phyloP scores from a whole-genome alignment of 1,140 invertebrate species.

The Vollenhovia emeryi region DNA sequence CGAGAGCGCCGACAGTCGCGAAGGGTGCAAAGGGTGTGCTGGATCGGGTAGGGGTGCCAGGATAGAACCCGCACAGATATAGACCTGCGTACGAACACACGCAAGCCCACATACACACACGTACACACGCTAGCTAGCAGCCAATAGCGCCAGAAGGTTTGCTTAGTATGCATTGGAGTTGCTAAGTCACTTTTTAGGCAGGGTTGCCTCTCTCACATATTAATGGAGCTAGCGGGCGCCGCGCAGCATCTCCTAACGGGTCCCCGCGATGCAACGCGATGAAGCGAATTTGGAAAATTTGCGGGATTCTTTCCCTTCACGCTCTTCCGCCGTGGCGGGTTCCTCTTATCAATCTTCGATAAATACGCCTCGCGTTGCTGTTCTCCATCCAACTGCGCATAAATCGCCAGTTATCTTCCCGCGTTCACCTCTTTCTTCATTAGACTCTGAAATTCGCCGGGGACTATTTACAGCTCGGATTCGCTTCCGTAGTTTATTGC shows the following conservation, averaged over 20 bases:
- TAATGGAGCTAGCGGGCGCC: constrained; percentile 77
- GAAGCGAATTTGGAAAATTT: constrained; percentile 31
- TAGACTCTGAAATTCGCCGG: constrained; percentile 18
- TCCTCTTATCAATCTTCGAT: constrained; percentile 33
- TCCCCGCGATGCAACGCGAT: constrained; percentile 56
- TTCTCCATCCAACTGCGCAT: background rate
- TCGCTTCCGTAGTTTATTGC: background rate
- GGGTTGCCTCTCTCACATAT: constrained; percentile 76
- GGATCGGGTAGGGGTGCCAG: constrained; percentile 39
- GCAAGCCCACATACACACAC: background rate
- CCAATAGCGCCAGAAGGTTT: constrained; percentile 75
- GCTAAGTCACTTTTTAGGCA: constrained; percentile 84
- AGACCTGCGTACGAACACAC: background rate
- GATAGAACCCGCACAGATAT: constrained; percentile 52
- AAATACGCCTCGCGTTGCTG: background rate
- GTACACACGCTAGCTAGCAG: constrained; percentile 37
- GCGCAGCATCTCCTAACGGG: constrained; percentile 61
- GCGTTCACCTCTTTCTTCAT: background rate
- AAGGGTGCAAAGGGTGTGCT: constrained; percentile 55
- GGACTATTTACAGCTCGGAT: background rate
- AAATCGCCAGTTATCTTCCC: constrained; percentile 23
- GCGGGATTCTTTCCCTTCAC: background rate
- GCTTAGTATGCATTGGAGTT: constrained; percentile 85
- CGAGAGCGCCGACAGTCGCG: constrained; percentile 63
- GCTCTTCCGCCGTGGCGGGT: background rate